Evolutionary conservation across 2,113 vertebrate genomes (phyloP).

Genomic region (Puffinus mauretanicus): DNA sequence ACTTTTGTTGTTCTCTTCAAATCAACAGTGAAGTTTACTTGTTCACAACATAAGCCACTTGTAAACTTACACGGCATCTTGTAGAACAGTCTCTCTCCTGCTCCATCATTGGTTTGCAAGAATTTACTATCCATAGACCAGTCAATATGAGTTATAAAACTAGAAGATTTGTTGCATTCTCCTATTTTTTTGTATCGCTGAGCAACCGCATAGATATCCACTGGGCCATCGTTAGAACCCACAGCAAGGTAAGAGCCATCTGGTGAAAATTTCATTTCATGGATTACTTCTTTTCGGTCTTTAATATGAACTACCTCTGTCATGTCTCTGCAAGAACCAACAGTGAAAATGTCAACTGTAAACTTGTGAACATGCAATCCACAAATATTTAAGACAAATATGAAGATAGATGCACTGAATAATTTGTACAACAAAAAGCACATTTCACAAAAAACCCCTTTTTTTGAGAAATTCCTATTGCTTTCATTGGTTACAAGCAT

Average conservation of each 20-base stretch:
- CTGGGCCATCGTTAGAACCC: slow-evolving; percentile 93
- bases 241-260: slow-evolving; percentile 92
- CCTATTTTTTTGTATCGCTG: slow-evolving; percentile 97
- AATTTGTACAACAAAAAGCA: neutral
- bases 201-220: slow-evolving; percentile 89
- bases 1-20: neutral
- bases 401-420: neutral
- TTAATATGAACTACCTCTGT: slow-evolving; percentile 98
- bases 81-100: slow-evolving; percentile 90
- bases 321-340: slow-evolving; percentile 87
- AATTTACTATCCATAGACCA: slow-evolving; percentile 96
- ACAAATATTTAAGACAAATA: neutral
- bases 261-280: slow-evolving; percentile 96
- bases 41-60: neutral
- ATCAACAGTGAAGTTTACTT: neutral
- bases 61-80: slow-evolving; percentile 89
- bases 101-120: slow-evolving; percentile 93
- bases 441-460: neutral
- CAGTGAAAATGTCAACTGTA: neutral
- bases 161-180: slow-evolving; percentile 88
- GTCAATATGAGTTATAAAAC: slow-evolving; percentile 96
- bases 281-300: slow-evolving; percentile 96
- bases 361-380: neutral
- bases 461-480: neutral
- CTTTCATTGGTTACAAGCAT: neutral